Evolutionary conservation across 2,113 vertebrate genomes (phyloP).

Genomic region (Syrmaticus mikado): DNA sequence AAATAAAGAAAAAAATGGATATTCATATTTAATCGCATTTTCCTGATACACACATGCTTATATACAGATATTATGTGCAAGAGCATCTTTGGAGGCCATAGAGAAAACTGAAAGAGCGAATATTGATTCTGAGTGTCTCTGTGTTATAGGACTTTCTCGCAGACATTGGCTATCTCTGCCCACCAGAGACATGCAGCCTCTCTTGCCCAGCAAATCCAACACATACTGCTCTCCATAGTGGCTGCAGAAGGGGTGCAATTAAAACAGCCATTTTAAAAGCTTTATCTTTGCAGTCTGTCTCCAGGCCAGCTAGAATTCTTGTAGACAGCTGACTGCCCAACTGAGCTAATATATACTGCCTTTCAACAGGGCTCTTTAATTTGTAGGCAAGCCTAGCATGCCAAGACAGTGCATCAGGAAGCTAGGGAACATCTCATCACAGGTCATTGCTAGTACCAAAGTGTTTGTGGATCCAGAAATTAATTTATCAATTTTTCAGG

Average conservation of each 20-base stretch:
- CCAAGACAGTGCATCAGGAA: fast-evolving
- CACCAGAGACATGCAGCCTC: background rate
- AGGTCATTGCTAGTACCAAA: background rate
- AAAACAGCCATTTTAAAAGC: background rate
- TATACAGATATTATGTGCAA: background rate
- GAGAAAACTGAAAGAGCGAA: background rate
- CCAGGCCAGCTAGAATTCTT: background rate
- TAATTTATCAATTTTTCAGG: background rate
- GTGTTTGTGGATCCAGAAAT: background rate
- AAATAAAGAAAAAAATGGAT: background rate
- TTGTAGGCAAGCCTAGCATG: background rate
- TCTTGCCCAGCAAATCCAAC: background rate
- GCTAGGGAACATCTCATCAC: background rate
- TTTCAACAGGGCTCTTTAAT: background rate
- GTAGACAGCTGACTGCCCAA: background rate
- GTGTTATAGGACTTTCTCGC: background rate
- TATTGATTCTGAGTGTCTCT: background rate
- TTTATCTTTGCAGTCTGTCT: background rate
- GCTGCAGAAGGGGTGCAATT: background rate
- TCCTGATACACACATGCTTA: background rate
- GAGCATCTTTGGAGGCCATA: background rate
- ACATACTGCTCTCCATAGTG: background rate
- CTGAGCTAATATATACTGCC: background rate
- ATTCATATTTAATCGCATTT: background rate
- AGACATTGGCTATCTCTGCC: background rate